phyloP scores from a whole-genome alignment of 2,113 vertebrate species.

The Leptobrachium ailaonicum region DNA sequence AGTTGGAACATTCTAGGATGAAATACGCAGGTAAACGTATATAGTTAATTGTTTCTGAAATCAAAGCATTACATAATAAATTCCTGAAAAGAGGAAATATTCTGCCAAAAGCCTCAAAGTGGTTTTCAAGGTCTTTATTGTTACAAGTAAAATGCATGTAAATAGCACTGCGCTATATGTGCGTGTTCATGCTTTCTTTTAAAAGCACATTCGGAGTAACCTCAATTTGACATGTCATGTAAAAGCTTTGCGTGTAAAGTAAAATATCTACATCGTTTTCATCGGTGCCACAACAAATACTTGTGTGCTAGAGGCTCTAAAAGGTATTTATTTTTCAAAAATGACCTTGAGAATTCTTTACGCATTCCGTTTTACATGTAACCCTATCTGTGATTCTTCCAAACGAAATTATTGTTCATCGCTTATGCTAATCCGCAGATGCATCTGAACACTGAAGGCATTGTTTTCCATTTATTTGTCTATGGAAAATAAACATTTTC shows the following conservation, averaged over 20 bases:
- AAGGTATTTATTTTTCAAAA: slow-evolving; percentile 16
- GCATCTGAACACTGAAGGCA: not conserved
- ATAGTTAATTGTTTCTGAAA: too few species aligned
- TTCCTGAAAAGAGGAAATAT: slow-evolving; percentile 4
- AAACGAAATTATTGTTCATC: not conserved
- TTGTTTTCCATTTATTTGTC: slow-evolving; percentile 2
- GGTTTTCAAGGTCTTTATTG: slow-evolving; percentile 32
- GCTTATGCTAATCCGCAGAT: slow-evolving; percentile 6
- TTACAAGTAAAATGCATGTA: slow-evolving; percentile 8
- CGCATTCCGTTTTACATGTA: slow-evolving; percentile 18
- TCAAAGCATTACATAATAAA: too few species aligned
- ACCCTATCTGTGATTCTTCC: not conserved
- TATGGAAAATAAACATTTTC: not conserved
- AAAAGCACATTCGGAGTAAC: not conserved
- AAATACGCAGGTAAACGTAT: too few species aligned
- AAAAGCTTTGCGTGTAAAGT: not conserved
- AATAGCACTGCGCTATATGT: not conserved
- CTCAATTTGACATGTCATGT: not conserved
- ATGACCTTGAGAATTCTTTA: slow-evolving; percentile 21
- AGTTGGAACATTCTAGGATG: too few species aligned
- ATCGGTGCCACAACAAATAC: not conserved
- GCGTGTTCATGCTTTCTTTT: slow-evolving; percentile 8
- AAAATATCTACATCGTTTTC: slow-evolving; percentile 8
- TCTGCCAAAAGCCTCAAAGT: slow-evolving; percentile 14
- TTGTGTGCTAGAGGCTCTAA: not conserved